Conservation (phyloP, 2,797 vertebrate genomes). For the Tiaroga cobitis region DNA sequence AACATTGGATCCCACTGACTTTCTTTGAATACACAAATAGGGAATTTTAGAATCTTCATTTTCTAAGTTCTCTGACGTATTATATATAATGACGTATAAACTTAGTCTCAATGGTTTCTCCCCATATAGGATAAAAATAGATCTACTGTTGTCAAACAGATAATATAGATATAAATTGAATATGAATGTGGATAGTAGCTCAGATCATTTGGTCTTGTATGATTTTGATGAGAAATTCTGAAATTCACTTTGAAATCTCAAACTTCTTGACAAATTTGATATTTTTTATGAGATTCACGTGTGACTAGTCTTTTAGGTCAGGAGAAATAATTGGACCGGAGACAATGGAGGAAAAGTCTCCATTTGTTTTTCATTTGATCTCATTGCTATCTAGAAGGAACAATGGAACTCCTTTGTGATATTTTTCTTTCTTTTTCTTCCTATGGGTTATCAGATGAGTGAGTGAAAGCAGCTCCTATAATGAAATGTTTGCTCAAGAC, state of each 20-base stretch:
- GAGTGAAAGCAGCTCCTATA: background rate
- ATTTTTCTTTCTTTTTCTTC: background rate
- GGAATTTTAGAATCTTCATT: background rate
- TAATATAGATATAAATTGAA: background rate
- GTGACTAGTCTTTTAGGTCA: background rate
- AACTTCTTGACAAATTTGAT: background rate
- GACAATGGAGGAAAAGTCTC: background rate
- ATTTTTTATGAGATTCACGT: background rate
- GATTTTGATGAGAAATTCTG: background rate
- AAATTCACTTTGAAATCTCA: background rate
- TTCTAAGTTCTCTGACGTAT: background rate
- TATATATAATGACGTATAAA: background rate
- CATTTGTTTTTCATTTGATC: background rate
- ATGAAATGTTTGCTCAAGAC: slow-evolving; percentile 6
- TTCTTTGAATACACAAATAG: background rate
- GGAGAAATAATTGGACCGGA: background rate
- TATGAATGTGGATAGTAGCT: background rate
- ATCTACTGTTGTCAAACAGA: background rate
- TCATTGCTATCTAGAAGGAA: background rate
- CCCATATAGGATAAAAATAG: background rate
- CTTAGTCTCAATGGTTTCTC: background rate
- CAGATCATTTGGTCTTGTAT: background rate
- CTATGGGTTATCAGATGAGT: background rate
- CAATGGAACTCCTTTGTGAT: background rate
- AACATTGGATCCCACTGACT: background rate